Evolutionary conservation across 2,888 invertebrate genomes (phyloP).

Genomic region (Laspeyria flexula): DNA sequence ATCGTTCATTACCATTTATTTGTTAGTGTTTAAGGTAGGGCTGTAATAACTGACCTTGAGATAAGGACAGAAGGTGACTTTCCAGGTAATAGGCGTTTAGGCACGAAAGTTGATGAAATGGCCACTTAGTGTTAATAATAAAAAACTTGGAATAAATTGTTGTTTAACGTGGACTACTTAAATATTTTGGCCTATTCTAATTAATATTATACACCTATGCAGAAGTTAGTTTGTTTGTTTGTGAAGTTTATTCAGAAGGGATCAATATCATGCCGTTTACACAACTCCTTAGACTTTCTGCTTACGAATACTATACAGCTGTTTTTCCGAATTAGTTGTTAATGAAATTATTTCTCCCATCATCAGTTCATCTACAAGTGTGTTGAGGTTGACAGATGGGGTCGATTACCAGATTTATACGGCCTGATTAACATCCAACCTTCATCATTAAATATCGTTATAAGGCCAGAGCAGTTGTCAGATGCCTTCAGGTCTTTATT

Average conservation of each 20-base stretch:
- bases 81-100: neutral
- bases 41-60: neutral
- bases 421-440: conserved; percentile 13
- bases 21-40: neutral
- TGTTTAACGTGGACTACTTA: too few species aligned
- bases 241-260: too few species aligned
- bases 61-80: neutral
- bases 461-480: neutral
- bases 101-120: neutral
- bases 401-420: conserved; percentile 10
- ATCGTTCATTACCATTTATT: neutral
- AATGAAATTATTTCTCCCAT: neutral
- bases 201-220: too few species aligned
- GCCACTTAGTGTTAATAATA: neutral
- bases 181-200: too few species aligned
- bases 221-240: too few species aligned
- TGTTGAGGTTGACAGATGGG: conserved; percentile 10
- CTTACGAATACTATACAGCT: too few species aligned
- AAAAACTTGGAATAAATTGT: neutral
- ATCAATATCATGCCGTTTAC: too few species aligned
- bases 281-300: too few species aligned
- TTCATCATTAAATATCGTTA: neutral
- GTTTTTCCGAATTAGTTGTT: too few species aligned
- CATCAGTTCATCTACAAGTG: neutral
- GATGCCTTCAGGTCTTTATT: neutral